Percentiles rank a stretch among this genome's conserved stretches.
Evolutionary conservation across 2,113 vertebrate species (phyloP).

Genomic region (human (Homo sapiens)): GRCh38 chr6:3846001-3846500

Average conservation of each 20-base stretch:
- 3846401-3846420: background rate
- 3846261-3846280: background rate
- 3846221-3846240: background rate
- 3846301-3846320: background rate
- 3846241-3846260: background rate
- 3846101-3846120: background rate
- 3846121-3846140: background rate
- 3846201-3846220: background rate
- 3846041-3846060: background rate
- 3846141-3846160: background rate
- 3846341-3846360: background rate
- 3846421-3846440: background rate
- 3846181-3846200: background rate
- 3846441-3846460: background rate
- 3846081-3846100: background rate
- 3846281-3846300: background rate
- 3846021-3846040: background rate
- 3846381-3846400: background rate
- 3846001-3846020: no score
- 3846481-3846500: background rate
- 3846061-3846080: accelerated
- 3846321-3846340: background rate
- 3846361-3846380: background rate
- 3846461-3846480: background rate
- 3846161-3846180: background rate